phyloP scores from a whole-genome alignment of 2,888 invertebrate genomes.

The Tridacna gigas region DNA sequence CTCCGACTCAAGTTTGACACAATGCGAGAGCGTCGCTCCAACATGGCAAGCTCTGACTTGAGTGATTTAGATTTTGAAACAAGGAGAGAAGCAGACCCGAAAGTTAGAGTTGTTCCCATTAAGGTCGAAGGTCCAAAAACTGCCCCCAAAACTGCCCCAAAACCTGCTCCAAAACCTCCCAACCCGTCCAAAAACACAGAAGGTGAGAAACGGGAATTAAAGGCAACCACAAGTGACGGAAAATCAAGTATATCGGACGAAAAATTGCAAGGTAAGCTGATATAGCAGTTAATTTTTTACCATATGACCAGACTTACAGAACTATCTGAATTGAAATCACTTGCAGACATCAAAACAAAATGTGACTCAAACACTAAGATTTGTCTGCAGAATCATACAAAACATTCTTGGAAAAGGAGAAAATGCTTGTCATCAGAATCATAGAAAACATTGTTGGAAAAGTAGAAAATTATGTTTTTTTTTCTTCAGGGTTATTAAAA shows the following conservation, averaged over 20 bases:
- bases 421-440: no score
- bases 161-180: not conserved
- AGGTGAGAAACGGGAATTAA: not conserved
- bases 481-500: no score
- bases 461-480: no score
- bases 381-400: no score
- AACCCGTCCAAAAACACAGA: not conserved
- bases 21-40: slow-evolving; percentile 25
- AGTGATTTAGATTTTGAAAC: not conserved
- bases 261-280: slow-evolving; percentile 45
- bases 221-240: slow-evolving; percentile 16
- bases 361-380: no score
- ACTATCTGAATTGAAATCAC: no score
- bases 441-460: no score
- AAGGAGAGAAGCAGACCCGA: not conserved
- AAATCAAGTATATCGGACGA: slow-evolving; percentile 56
- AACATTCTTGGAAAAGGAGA: no score
- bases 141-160: not conserved
- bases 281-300: not conserved
- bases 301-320: not conserved
- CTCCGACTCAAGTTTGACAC: slow-evolving; percentile 38
- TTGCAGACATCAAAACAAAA: no score
- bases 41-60: slow-evolving; percentile 6
- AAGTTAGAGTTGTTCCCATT: slow-evolving; percentile 13
- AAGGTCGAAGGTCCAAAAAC: slow-evolving; percentile 21